Conservation (phyloP, 2,113 vertebrate species). For the Vireo altiloquus region DNA sequence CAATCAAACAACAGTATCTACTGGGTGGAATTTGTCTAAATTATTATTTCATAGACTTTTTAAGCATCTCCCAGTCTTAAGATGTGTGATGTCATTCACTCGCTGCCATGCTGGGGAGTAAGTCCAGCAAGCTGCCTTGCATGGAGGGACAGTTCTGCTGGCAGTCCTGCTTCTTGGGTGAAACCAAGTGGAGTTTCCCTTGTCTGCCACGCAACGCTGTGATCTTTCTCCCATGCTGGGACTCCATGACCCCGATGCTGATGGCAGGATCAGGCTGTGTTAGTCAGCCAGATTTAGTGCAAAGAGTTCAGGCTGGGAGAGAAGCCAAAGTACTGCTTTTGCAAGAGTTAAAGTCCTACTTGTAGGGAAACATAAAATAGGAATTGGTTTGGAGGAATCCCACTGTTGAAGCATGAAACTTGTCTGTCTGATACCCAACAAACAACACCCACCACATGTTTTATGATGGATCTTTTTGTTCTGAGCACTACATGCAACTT, state of each 20-base stretch:
- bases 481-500: background rate
- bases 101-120: background rate
- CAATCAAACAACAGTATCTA: background rate
- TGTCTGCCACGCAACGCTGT: background rate
- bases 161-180: background rate
- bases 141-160: background rate
- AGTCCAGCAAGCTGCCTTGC: background rate
- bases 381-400: background rate
- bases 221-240: background rate
- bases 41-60: background rate
- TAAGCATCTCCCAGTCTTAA: background rate
- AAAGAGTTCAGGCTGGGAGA: background rate
- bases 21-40: background rate
- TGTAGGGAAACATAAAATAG: background rate
- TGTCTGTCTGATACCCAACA: background rate
- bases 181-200: background rate
- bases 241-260: background rate
- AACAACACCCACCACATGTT: background rate
- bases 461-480: background rate
- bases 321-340: background rate
- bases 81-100: background rate
- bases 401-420: background rate
- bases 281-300: background rate
- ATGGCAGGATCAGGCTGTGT: background rate
- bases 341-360: background rate